Percentiles rank a stretch among this genome's conserved stretches.
Evolutionary conservation across 2,113 vertebrate genomes (phyloP).

Genomic region (Brienomyrus brachyistius): DNA sequence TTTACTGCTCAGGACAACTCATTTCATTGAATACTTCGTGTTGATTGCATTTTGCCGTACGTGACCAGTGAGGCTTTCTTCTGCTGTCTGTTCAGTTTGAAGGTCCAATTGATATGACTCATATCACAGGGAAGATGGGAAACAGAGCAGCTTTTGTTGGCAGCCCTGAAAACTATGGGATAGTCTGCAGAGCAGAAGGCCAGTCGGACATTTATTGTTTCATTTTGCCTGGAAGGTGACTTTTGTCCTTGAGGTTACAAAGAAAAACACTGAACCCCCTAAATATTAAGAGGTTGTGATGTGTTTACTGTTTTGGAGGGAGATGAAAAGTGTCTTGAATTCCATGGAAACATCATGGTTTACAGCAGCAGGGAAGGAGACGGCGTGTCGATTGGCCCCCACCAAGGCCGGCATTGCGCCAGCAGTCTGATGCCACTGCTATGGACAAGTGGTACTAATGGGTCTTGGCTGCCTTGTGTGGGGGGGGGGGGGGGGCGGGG

Average conservation of each 20-base stretch:
- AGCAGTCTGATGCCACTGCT: background rate
- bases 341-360: background rate
- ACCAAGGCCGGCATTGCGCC: constrained; percentile 14
- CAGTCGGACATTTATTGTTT: background rate
- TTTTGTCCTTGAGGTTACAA: background rate
- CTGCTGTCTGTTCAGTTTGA: background rate
- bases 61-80: background rate
- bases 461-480: constrained; percentile 46
- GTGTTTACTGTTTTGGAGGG: background rate
- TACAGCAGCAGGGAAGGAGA: background rate
- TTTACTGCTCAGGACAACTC: background rate
- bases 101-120: background rate
- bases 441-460: constrained; percentile 37
- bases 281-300: background rate
- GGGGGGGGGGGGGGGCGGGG: constrained; percentile 45
- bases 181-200: background rate
- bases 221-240: background rate
- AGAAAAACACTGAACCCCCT: background rate
- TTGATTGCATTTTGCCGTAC: background rate
- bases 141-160: background rate
- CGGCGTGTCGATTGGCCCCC: background rate
- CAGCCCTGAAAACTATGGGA: background rate
- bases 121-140: background rate
- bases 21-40: background rate
- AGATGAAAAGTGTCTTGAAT: background rate